Base-by-base conservation (phyloP, 2,113 vertebrate genomes). In the Podarcis cretensis region DNA sequence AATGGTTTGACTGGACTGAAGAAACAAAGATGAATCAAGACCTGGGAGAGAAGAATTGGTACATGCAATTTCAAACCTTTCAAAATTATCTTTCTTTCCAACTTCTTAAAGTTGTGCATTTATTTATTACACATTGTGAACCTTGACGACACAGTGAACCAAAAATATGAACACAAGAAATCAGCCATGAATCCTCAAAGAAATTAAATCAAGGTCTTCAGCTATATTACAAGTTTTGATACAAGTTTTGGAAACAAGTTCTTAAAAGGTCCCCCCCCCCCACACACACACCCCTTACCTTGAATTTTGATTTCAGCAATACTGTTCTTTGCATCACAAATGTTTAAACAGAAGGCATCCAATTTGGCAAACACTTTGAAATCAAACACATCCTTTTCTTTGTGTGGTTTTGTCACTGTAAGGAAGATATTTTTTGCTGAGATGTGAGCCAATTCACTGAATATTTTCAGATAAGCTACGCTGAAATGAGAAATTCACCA, bases 261-360 rank as follows among this genome's bases (percentile, higher is more conserved):
- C 57, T 63, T 63, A 25, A 25, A 6, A 65, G 4, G 20, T 25
- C 35, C 21, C 2, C 5, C 43, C 1, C 2, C 10, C 14, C 5
- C 6, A 40, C 37, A 43, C 32, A 8, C 40, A 27, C 54, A 27
- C 54, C 23, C 16, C 1, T 93, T 97, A 98, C 99, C 99, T 97
- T 98, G 98, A 85, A 99, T 97, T 94, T 97, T 97, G 95, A 99
- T 98, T 95, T 99, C 98, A 35, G 98, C 98, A 80, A 99, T 98
- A 95, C 94, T 98, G 92, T 91, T 92, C 87, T 95, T 96, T 79
- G 98, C 98, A 76, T 99, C 98, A 20, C 98, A 98, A 90, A 99
- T 96, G 86, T 94, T 95, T 88, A 99, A 96, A 74, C 96, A 98
- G 95, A 99, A 98, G 80, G 98, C 97, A 81, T 97, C 98, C 95